These are phyloP conservation scores for Microplitis manilae DNA, from an alignment of 2,888 invertebrate genomes.

Conservation along the genomic window DNA sequence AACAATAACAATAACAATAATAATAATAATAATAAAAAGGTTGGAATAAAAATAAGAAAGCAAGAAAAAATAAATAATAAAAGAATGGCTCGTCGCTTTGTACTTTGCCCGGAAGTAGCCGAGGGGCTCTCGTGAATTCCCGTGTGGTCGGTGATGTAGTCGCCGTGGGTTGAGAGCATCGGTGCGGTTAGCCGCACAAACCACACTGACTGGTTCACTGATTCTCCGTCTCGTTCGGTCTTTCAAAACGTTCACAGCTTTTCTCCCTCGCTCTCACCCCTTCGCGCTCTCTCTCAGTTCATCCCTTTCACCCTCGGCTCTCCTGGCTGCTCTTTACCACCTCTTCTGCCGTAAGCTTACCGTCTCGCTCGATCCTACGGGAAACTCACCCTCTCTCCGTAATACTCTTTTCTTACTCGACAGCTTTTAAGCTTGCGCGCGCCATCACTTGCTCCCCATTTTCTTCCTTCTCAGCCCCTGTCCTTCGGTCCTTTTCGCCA, in stretches of 20 bases:
- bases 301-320: slow-evolving; percentile 13
- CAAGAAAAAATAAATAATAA: slow-evolving; percentile 9
- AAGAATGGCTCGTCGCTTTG: slow-evolving; percentile 17
- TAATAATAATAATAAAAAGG: not conserved
- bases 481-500: not conserved
- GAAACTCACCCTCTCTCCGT: slow-evolving; percentile 3
- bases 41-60: not conserved
- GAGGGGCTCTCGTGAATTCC: slow-evolving; percentile 22
- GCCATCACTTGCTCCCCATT: slow-evolving; percentile 33
- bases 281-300: slow-evolving; percentile 10
- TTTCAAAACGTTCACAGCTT: slow-evolving; percentile 35
- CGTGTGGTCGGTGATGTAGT: slow-evolving; percentile 42
- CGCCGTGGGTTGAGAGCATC: slow-evolving; percentile 69
- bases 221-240: slow-evolving; percentile 28
- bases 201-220: slow-evolving; percentile 67
- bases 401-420: slow-evolving; percentile 17
- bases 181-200: slow-evolving; percentile 69
- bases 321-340: not conserved
- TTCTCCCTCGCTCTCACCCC: slow-evolving; percentile 17
- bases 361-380: not conserved
- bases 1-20: not conserved
- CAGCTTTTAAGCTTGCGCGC: slow-evolving; percentile 27
- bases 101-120: slow-evolving; percentile 7
- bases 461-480: slow-evolving; percentile 24
- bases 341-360: not conserved